These are phyloP conservation scores for Molothrus aeneus DNA, from an alignment of 2,797 vertebrate genomes.

Conservation along the genomic window DNA sequence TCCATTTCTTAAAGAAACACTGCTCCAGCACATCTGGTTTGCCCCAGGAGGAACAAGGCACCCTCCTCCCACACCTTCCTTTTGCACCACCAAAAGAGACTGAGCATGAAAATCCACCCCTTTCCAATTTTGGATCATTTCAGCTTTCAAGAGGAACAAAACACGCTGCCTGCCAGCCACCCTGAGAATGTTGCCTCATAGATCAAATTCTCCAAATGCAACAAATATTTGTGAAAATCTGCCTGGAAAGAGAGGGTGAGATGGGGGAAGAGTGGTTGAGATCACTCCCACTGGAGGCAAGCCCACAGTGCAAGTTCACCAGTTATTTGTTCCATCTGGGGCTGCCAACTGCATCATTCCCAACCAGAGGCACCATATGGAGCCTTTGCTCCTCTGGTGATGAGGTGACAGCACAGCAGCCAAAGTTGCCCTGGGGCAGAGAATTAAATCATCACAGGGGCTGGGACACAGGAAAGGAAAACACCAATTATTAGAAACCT, in stretches of 20 bases:
- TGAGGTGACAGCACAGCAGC: background rate
- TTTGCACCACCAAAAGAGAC: background rate
- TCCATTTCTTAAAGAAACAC: background rate
- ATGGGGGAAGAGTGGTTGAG: background rate
- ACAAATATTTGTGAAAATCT: constrained; percentile 2
- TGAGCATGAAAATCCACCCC: background rate
- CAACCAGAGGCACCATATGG: background rate
- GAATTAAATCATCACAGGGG: background rate
- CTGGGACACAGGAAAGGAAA: background rate
- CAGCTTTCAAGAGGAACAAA: background rate
- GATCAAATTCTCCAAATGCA: background rate
- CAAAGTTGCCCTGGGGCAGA: background rate
- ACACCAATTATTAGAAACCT: background rate
- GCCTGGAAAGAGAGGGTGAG: background rate
- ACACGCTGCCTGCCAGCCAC: background rate
- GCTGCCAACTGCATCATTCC: background rate
- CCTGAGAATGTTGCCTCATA: background rate
- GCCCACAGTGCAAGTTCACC: background rate
- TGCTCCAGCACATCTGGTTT: background rate
- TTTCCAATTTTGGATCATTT: background rate
- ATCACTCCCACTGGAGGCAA: background rate
- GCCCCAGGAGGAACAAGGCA: background rate
- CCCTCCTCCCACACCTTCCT: background rate
- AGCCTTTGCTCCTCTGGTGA: constrained; percentile 15
- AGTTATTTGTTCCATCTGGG: background rate